Conservation (phyloP, 2,888 invertebrate genomes). For the Monopis laevigella region DNA sequence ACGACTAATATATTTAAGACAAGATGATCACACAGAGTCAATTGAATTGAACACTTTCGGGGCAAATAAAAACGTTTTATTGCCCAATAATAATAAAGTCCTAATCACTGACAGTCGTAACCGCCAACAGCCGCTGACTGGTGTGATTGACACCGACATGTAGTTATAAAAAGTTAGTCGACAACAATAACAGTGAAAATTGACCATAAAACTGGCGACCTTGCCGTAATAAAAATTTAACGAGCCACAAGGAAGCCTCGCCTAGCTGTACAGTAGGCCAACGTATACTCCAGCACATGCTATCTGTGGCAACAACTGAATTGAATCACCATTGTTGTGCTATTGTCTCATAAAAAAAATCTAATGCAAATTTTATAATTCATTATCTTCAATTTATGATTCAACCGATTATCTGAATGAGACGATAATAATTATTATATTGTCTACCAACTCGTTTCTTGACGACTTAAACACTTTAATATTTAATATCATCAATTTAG, state of each 20-base stretch:
- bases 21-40: not conserved
- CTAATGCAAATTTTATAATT: too few species aligned
- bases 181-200: constrained; percentile 64
- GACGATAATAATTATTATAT: too few species aligned
- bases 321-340: not conserved
- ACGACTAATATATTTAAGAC: not conserved
- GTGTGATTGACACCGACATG: constrained; percentile 38
- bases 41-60: constrained; percentile 28
- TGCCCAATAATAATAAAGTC: constrained; percentile 52
- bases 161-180: constrained; percentile 48
- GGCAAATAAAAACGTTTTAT: constrained; percentile 47
- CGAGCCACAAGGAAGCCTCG: constrained; percentile 33
- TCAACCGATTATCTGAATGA: too few species aligned
- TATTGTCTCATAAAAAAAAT: too few species aligned
- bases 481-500: too few species aligned
- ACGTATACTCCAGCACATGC: constrained; percentile 6
- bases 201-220: constrained; percentile 67
- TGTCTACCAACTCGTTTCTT: too few species aligned
- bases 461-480: too few species aligned
- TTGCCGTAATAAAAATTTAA: constrained; percentile 68
- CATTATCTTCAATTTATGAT: too few species aligned
- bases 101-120: constrained; percentile 60
- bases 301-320: not conserved
- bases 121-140: constrained; percentile 27
- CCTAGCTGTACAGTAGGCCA: constrained; percentile 11